A percentile compares a stretch with the other conserved stretches of the same genome.
These are phyloP conservation scores for Spheniscus humboldti DNA, from an alignment of 2,797 vertebrate genomes.

Conservation along the genomic window DNA sequence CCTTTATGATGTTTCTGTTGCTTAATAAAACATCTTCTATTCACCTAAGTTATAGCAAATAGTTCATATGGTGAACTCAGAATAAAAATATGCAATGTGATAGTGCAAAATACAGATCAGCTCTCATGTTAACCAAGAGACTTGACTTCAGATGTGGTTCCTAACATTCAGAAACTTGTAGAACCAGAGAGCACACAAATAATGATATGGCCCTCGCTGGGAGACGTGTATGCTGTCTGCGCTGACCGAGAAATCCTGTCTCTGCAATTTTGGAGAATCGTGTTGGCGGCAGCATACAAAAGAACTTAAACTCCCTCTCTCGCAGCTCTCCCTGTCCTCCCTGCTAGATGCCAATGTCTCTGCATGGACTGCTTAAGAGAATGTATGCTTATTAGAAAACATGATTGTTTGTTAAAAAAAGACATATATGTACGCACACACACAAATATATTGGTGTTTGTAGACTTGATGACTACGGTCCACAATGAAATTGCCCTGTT, in stretches of 20 bases:
- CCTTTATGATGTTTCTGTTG: background rate
- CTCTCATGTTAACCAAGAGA: background rate
- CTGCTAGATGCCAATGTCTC: background rate
- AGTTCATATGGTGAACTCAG: background rate
- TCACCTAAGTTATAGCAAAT: background rate
- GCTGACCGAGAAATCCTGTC: background rate
- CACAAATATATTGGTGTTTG: background rate
- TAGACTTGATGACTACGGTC: background rate
- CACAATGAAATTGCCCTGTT: background rate
- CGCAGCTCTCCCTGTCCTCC: background rate
- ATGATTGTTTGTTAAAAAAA: background rate
- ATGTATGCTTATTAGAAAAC: background rate
- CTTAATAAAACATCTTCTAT: background rate
- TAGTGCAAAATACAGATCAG: background rate
- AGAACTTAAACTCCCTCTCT: background rate
- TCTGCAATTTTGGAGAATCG: background rate
- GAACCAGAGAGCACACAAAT: background rate
- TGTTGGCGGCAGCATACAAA: background rate
- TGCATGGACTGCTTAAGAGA: background rate
- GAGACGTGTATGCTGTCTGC: background rate
- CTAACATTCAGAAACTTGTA: background rate
- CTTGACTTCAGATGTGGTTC: background rate
- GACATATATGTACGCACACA: rapidly evolving
- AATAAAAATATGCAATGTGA: background rate
- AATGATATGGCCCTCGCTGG: background rate